Percentiles rank a stretch among this genome's conserved stretches.
Conservation (phyloP, 2,888 invertebrate genomes). For the Heliconius erato region DNA sequence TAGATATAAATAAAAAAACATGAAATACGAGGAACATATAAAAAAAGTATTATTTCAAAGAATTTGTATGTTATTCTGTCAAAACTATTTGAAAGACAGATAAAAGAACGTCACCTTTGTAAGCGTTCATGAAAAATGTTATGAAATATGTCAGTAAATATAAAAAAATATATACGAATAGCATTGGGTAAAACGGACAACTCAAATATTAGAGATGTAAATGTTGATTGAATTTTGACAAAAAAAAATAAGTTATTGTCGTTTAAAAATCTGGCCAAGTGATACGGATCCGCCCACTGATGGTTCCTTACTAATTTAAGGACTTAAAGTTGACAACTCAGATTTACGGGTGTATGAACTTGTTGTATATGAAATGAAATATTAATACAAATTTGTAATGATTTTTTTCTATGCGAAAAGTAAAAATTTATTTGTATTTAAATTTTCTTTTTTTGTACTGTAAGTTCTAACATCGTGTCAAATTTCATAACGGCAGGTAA, state of each 20-base stretch:
- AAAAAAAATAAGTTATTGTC: neutral
- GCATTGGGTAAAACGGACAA: neutral
- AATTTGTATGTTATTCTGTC: constrained; percentile 5
- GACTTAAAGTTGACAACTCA: no score
- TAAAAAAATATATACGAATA: neutral
- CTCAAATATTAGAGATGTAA: neutral
- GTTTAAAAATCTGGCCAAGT: no score
- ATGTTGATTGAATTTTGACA: neutral
- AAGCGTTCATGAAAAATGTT: constrained; percentile 14
- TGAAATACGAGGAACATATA: neutral
- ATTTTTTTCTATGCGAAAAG: no score
- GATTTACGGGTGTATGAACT: no score
- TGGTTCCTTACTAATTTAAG: no score
- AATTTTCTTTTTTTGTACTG: no score
- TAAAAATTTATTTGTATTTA: no score
- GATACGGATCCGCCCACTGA: no score
- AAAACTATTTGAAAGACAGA: neutral
- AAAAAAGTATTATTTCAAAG: neutral
- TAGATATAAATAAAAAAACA: neutral
- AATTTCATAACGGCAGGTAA: no score
- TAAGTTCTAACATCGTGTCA: no score
- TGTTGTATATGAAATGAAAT: no score
- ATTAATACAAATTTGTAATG: no score
- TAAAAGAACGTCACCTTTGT: neutral
- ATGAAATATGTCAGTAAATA: neutral